Evolutionary conservation across 2,888 invertebrate genomes (phyloP), one percentile per base, ranked within the genome.

Genomic region (Pseudococcus jackbeardsleyi): DNA sequence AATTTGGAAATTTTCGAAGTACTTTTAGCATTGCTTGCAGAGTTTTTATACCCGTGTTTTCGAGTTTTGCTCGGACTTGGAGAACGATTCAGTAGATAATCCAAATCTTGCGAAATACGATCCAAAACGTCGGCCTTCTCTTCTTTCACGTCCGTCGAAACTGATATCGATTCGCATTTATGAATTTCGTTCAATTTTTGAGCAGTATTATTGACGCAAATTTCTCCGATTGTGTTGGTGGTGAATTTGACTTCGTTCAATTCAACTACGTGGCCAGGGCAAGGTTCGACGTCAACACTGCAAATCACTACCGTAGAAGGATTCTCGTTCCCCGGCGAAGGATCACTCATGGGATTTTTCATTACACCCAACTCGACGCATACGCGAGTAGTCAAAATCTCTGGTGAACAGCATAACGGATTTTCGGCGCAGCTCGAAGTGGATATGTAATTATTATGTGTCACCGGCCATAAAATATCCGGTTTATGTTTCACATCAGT

Each of bases 41-140:
- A 17, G n/a, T 42, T 59, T 46, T 86, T 68, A 3, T 42, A 39
- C 39, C 42, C 42, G 46, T 54, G 59, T 22, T 26, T 64, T 6
- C 68, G 86, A n/a, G 39, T 64, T 22, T 68, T 87, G 19, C 22
- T 48, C 17, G 87, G 87, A 33, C 87, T 87, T 0, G 87, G 87
- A 19, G 87, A 87, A 26, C 95, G 93, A 91, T 96, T 96, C 89
- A 96, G 92, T 90, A 96, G 92, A 92, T 96, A 96, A 92, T 96
- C 96, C 90, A 96, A 92, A 92, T 96, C 96, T 91, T 95, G 95
- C 0, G 95, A 95, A 90, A 96, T 96, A 91, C 96, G 94, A 92
- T 96, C 95, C 85, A 96, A 92, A 93, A 96, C 95, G 84, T 91
- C 90, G n/a, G 89, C 89, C 33, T 48, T 87, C 1, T 46, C 9